Conservation (phyloP, 2,888 invertebrate genomes). For the Platerodrilus igneus region DNA sequence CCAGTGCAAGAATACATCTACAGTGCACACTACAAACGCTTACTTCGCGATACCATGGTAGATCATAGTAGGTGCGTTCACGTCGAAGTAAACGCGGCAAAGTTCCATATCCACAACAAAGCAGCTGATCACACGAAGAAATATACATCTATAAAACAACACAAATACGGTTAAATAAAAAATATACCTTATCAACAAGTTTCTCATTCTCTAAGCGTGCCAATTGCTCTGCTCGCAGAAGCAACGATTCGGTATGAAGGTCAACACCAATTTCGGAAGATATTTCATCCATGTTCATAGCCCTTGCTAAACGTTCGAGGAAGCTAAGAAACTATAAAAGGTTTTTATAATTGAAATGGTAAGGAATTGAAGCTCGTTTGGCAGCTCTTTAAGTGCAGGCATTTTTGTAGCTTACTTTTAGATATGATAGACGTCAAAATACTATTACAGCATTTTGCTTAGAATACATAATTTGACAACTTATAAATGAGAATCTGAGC, state of each 20-base stretch:
- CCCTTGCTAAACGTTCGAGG: slow-evolving; percentile 75
- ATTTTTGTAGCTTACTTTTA: too few species aligned
- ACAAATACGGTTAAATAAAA: slow-evolving; percentile 14
- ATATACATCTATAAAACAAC: slow-evolving; percentile 10
- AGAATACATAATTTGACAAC: too few species aligned
- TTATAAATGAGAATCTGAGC: too few species aligned
- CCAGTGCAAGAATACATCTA: too few species aligned
- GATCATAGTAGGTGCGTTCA: slow-evolving; percentile 75
- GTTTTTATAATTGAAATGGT: background rate
- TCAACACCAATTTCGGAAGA: slow-evolving; percentile 76
- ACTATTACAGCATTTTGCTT: too few species aligned
- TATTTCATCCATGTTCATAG: slow-evolving; percentile 80
- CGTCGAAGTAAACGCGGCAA: slow-evolving; percentile 70
- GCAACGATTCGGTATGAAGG: slow-evolving; percentile 75
- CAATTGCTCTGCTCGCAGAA: slow-evolving; percentile 81
- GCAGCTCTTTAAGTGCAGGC: too few species aligned
- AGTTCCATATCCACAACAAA: slow-evolving; percentile 67
- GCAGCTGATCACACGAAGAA: slow-evolving; percentile 55
- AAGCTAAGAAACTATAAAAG: slow-evolving; percentile 67
- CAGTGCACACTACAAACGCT: slow-evolving; percentile 41
- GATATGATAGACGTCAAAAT: too few species aligned
- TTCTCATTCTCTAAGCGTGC: slow-evolving; percentile 76
- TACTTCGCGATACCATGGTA: slow-evolving; percentile 76
- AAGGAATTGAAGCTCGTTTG: background rate
- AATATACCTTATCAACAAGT: slow-evolving; percentile 72